Conservation (phyloP, 2,113 vertebrate genomes). For the Hippocampus comes region DNA sequence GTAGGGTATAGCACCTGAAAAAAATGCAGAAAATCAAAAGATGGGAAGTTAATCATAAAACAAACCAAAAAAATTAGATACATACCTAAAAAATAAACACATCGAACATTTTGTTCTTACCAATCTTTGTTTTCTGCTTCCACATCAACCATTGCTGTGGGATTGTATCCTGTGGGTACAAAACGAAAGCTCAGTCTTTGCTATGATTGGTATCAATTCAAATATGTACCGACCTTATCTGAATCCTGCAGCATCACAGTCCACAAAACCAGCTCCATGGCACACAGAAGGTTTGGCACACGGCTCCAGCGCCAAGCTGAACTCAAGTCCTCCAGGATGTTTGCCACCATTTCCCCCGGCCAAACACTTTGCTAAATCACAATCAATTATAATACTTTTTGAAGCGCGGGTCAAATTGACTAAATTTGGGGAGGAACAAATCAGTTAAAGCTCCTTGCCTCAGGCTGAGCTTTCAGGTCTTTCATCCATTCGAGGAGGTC, state of each 20-base stretch:
- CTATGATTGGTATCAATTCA: not conserved
- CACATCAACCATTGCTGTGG: conserved; percentile 75
- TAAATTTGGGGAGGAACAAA: not conserved
- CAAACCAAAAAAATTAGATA: not conserved
- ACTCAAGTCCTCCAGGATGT: conserved; percentile 69
- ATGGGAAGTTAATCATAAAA: conserved; percentile 1
- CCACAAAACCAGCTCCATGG: conserved; percentile 75
- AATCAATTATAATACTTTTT: not conserved
- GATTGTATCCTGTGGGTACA: conserved; percentile 62
- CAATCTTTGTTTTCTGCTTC: conserved; percentile 75
- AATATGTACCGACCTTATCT: conserved; percentile 59
- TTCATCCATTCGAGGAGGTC: conserved; percentile 67
- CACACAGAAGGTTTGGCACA: conserved; percentile 60
- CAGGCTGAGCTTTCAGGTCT: conserved; percentile 69
- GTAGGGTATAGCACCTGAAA: conserved; percentile 69
- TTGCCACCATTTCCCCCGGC: conserved; percentile 69
- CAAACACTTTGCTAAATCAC: conserved; percentile 69
- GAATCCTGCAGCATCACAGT: conserved; percentile 63
- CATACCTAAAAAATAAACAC: no score
- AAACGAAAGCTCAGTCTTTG: not conserved
- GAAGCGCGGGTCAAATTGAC: not conserved
- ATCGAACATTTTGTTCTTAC: conserved; percentile 35
- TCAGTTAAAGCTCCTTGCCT: conserved; percentile 50
- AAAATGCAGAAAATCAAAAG: not conserved
- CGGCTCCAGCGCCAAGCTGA: conserved; percentile 70